phyloP scores from a whole-genome alignment of 2,797 vertebrate genomes.

The Cuculus canorus region DNA sequence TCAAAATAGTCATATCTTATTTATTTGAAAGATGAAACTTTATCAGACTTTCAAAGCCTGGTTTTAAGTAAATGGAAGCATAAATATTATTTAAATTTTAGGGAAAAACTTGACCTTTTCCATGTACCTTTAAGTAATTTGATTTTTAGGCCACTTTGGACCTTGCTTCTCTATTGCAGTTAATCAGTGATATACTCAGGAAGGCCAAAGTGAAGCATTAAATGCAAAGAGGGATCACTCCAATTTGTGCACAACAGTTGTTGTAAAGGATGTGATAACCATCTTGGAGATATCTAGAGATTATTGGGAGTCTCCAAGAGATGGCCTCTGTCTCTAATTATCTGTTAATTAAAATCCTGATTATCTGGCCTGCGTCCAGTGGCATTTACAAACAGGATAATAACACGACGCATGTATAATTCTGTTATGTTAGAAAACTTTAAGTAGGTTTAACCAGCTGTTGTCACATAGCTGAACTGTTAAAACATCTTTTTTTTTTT shows the following conservation, averaged over 20 bases:
- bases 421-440: not conserved
- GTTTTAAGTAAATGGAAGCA: not conserved
- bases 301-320: not conserved
- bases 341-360: slow-evolving; percentile 11
- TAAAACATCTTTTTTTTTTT: not conserved
- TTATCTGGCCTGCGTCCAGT: not conserved
- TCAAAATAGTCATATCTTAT: not conserved
- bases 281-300: not conserved
- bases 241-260: not conserved
- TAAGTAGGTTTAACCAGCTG: not conserved
- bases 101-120: not conserved
- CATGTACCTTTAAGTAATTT: not conserved
- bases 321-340: not conserved
- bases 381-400: not conserved
- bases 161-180: not conserved
- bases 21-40: not conserved
- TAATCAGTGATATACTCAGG: not conserved
- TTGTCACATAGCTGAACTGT: not conserved
- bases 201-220: not conserved
- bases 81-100: not conserved
- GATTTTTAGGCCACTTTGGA: not conserved
- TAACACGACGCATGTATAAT: not conserved
- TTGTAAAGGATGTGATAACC: not conserved
- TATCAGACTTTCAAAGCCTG: fast-evolving
- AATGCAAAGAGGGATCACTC: not conserved